Base-by-base conservation (phyloP, 2,797 vertebrate genomes). In the Percopsis omiscomaycus region DNA sequence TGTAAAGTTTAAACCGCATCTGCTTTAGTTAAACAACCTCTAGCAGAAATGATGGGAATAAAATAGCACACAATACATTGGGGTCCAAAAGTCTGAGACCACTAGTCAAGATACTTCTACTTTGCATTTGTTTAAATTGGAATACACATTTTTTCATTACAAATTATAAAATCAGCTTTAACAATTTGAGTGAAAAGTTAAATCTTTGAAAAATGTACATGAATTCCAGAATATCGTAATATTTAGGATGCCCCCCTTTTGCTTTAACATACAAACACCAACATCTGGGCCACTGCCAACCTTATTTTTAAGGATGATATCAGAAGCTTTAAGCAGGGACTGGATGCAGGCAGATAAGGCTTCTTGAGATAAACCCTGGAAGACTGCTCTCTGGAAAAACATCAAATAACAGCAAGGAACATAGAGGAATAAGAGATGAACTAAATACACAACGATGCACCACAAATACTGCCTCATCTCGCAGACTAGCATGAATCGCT, bases 291-390 rank as follows among this genome's bases (percentile, higher is more conserved):
- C 29, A 48, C 12, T 66, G 73, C 94, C 90, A 90, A 98, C 97
- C 97, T 99, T 99, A 89, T 91, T 98, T 92, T 95, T 98, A 74
- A 94, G 89, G 90, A 98, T 98, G 63, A 95, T 91, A 75, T 98
- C 96, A 2, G 95, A 94, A 27, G 96, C 97, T 91, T 92, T 95
- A 74, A 98, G 92, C 66, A 98, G 89, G 0, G 96, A 98, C 84
- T 95, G 95, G 89, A 96, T 96, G 83, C 97, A 98, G 69, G 97
- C 96, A 65, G 96, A 98, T 85, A 99, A 93, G 15, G 96, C 95
- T 86, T 98, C 96, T 88, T 98, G 97, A 5, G 97, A 98, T 84
- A 98, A 93, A 83, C 98, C 96, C 89, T 99, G 97, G 89, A 98
- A 98, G 81, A 98, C 97, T 12, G 95, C 91, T 92, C 94, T 95